A percentile compares a stretch with the other conserved stretches of the same genome.
Evolutionary conservation across 2,113 vertebrate genomes (phyloP).

Genomic region (Mandrillus leucophaeus): DNA sequence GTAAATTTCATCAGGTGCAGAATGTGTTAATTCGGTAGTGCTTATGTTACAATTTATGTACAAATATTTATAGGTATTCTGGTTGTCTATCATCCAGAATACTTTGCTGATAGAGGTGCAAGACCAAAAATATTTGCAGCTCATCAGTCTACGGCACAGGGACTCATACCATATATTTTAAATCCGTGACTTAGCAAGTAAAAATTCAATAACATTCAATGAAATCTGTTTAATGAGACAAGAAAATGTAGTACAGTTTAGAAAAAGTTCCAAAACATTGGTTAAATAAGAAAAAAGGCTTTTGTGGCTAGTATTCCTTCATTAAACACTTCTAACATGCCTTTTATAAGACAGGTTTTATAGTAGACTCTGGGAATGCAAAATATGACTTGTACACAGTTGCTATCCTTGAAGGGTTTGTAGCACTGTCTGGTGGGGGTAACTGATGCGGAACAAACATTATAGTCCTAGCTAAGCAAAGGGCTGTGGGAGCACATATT

Average conservation of each 20-base stretch:
- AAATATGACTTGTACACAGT: neutral
- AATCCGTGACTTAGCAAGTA: neutral
- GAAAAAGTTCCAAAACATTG: neutral
- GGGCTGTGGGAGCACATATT: too few species aligned
- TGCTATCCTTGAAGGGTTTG: rapidly evolving
- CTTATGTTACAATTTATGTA: neutral
- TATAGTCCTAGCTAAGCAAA: neutral
- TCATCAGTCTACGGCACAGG: neutral
- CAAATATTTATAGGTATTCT: neutral
- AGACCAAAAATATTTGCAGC: neutral
- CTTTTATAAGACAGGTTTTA: neutral
- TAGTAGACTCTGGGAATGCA: neutral
- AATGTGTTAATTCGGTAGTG: neutral
- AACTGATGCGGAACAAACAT: neutral
- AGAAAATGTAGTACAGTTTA: conserved; percentile 7
- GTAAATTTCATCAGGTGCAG: neutral
- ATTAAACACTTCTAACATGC: neutral
- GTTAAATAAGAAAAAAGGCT: conserved; percentile 4
- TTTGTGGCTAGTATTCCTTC: neutral
- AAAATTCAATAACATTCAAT: neutral
- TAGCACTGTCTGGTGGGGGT: too few species aligned
- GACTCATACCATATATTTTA: neutral
- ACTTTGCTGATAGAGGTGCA: neutral
- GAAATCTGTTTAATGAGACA: conserved; percentile 15
- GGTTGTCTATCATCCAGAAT: neutral